phyloP scores from a whole-genome alignment of 2,797 vertebrate species.

The Cynodonichthys magdalenae region DNA sequence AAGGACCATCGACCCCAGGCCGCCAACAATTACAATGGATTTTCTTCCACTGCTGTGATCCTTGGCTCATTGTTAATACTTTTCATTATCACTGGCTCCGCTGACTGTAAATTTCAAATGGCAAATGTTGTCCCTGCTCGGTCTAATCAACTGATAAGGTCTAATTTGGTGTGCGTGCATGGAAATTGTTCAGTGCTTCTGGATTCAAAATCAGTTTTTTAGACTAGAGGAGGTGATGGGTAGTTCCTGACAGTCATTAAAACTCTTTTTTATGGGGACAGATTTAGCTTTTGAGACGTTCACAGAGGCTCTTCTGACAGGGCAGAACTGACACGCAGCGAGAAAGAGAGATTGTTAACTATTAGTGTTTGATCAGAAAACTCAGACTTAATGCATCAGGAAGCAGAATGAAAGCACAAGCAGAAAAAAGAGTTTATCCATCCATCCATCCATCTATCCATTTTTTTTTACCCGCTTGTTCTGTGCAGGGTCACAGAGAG shows the following conservation, averaged over 20 bases:
- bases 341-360: constrained; percentile 51
- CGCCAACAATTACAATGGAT: constrained; percentile 41
- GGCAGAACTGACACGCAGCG: constrained; percentile 35
- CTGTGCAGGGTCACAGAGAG: too few species aligned
- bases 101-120: constrained; percentile 28
- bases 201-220: constrained; percentile 42
- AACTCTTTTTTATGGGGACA: constrained; percentile 50
- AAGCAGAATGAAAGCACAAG: constrained; percentile 14
- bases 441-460: too few species aligned
- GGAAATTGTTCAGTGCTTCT: constrained; percentile 22
- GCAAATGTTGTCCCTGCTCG: constrained; percentile 2
- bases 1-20: constrained; percentile 45
- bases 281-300: constrained; percentile 49
- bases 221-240: constrained; percentile 35
- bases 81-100: constrained; percentile 30
- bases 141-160: constrained; percentile 22
- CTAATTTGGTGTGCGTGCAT: constrained; percentile 7
- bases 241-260: constrained; percentile 50
- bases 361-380: constrained; percentile 56
- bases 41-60: constrained; percentile 52
- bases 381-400: constrained; percentile 27
- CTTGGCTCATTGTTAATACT: constrained; percentile 47
- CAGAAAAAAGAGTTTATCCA: not conserved
- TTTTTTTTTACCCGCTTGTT: too few species aligned
- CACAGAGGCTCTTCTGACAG: constrained; percentile 57